Evolutionary conservation across 1,140 invertebrate genomes (phyloP).

Genomic region (Euura saliciscinereae): DNA sequence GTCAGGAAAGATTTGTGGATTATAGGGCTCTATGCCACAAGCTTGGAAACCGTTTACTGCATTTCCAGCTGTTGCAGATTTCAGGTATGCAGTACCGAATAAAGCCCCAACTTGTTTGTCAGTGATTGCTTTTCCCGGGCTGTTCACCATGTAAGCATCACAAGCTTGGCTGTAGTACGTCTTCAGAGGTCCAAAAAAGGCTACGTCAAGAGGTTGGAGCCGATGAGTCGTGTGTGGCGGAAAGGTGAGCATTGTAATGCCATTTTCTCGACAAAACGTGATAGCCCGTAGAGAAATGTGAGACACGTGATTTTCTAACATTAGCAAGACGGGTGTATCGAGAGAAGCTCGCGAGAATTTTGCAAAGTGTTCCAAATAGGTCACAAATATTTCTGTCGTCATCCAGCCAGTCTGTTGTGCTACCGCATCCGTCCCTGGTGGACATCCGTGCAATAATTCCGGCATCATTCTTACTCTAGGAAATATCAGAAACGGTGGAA

Average conservation of each 20-base stretch:
- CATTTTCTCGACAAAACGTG: conserved; percentile 26
- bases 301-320: conserved; percentile 50
- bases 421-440: no score
- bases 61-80: conserved; percentile 16
- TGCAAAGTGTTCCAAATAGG: conserved; percentile 47
- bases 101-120: conserved; percentile 7
- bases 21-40: conserved; percentile 17
- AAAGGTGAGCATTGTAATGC: conserved; percentile 30
- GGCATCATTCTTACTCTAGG: no score
- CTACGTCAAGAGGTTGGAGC: conserved; percentile 44
- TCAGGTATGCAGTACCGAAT: conserved; percentile 10
- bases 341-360: conserved; percentile 32
- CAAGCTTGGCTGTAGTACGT: conserved; percentile 15
- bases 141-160: not conserved
- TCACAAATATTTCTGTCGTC: no score
- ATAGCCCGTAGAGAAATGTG: conserved; percentile 38
- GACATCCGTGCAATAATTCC: no score
- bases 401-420: no score
- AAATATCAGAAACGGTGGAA: no score
- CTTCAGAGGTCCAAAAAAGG: conserved; percentile 42
- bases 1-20: conserved; percentile 11
- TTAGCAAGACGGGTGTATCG: conserved; percentile 43
- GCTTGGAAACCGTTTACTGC: conserved; percentile 8
- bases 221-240: conserved; percentile 38
- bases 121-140: conserved; percentile 12